These are phyloP conservation scores for Periparus ater DNA, from an alignment of 2,797 vertebrate genomes.

Conservation along the genomic window DNA sequence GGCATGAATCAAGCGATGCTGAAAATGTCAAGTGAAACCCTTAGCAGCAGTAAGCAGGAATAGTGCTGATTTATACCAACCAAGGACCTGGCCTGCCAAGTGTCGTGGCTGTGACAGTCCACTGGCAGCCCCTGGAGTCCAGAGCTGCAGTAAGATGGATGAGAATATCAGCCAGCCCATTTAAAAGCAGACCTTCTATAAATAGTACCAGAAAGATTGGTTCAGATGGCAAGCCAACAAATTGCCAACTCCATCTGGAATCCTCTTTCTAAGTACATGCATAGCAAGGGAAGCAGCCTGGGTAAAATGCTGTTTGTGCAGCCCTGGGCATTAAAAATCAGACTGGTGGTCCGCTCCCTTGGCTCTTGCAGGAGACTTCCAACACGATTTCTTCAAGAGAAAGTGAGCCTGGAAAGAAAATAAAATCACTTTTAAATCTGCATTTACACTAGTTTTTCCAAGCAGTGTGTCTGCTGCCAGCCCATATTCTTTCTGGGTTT, in stretches of 20 bases:
- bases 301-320: not conserved
- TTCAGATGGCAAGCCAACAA: constrained; percentile 29
- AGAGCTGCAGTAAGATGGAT: not conserved
- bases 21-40: constrained; percentile 43
- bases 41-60: constrained; percentile 3
- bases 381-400: not conserved
- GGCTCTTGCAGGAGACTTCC: not conserved
- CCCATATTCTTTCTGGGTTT: not conserved
- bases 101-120: not conserved
- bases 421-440: not conserved
- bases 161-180: constrained; percentile 1
- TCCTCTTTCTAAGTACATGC: not conserved
- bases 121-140: not conserved
- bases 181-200: constrained; percentile 48
- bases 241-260: constrained; percentile 17
- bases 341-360: not conserved
- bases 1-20: not conserved
- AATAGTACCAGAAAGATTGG: constrained; percentile 30
- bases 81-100: not conserved
- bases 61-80: constrained; percentile 19
- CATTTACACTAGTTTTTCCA: not conserved
- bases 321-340: not conserved
- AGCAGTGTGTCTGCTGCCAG: not conserved
- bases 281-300: not conserved
- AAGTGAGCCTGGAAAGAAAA: not conserved